phyloP scores from a whole-genome alignment of 2,113 vertebrate genomes.

The Poicephalus meyeri region DNA sequence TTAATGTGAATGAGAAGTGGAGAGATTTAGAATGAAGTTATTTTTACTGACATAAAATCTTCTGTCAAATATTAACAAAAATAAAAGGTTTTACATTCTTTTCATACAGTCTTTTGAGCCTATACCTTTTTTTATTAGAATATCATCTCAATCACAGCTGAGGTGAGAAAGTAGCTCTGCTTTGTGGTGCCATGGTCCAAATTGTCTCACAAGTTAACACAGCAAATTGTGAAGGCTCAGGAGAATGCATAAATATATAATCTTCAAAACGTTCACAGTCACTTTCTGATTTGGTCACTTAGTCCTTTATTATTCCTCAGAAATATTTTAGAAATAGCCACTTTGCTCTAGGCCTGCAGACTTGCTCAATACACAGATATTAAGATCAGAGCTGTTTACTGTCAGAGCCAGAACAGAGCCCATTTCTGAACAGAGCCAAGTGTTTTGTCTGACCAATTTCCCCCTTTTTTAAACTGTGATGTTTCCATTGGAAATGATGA shows the following conservation, averaged over 20 bases:
- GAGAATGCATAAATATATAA: neutral
- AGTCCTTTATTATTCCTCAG: neutral
- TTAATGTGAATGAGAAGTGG: neutral
- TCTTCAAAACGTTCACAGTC: neutral
- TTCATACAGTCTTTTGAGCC: neutral
- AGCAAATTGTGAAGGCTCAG: neutral
- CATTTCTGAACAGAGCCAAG: neutral
- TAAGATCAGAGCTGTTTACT: constrained; percentile 21
- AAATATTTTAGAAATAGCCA: constrained; percentile 8
- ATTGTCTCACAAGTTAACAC: neutral
- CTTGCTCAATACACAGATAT: neutral
- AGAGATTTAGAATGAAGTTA: neutral
- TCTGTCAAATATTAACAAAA: neutral
- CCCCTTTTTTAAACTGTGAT: neutral
- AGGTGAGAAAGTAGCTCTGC: neutral
- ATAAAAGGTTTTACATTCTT: neutral
- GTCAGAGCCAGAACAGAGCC: neutral
- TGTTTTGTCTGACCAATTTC: neutral
- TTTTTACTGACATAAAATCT: neutral
- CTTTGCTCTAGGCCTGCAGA: neutral
- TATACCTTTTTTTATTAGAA: neutral
- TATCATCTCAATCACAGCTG: neutral
- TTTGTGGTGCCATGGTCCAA: neutral
- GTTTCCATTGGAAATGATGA: neutral
- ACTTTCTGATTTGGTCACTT: neutral